Evolutionary conservation across 1,140 invertebrate genomes (phyloP).

Genomic region (Calosoma granatense): DNA sequence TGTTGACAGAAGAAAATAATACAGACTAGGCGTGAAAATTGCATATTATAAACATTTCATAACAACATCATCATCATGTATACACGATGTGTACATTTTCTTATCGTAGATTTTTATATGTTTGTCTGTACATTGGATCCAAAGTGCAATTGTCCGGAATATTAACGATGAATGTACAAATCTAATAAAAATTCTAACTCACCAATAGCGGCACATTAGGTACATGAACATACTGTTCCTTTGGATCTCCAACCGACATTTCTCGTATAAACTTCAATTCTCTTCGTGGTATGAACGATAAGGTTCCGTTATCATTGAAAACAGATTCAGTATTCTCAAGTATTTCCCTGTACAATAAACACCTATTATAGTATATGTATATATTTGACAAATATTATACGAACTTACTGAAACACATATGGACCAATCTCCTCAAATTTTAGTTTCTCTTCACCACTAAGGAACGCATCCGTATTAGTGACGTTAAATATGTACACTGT

Average conservation of each 20-base stretch:
- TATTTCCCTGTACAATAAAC: conserved; percentile 46
- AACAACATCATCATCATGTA: too few species aligned
- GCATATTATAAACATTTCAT: too few species aligned
- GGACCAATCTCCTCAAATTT: conserved; percentile 70
- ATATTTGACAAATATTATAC: too few species aligned
- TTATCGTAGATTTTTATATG: too few species aligned
- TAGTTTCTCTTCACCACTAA: conserved; percentile 56
- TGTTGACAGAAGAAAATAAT: too few species aligned
- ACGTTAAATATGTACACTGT: conserved; percentile 78
- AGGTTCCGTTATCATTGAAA: conserved; percentile 62
- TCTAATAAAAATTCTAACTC: too few species aligned
- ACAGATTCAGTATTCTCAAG: conserved; percentile 54
- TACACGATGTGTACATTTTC: too few species aligned
- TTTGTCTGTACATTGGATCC: too few species aligned
- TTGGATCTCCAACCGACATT: conserved; percentile 55
- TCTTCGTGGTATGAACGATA: conserved; percentile 62
- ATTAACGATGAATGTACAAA: too few species aligned
- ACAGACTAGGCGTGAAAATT: too few species aligned
- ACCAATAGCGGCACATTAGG: conserved; percentile 75
- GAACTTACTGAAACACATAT: conserved; percentile 41
- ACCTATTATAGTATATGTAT: not conserved
- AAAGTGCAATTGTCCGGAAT: too few species aligned
- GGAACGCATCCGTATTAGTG: conserved; percentile 64
- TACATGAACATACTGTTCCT: conserved; percentile 51
- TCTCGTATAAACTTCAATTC: conserved; percentile 53